Evolutionary conservation across 2,797 vertebrate species (phyloP).

Genomic region (Melanitta fusca): DNA sequence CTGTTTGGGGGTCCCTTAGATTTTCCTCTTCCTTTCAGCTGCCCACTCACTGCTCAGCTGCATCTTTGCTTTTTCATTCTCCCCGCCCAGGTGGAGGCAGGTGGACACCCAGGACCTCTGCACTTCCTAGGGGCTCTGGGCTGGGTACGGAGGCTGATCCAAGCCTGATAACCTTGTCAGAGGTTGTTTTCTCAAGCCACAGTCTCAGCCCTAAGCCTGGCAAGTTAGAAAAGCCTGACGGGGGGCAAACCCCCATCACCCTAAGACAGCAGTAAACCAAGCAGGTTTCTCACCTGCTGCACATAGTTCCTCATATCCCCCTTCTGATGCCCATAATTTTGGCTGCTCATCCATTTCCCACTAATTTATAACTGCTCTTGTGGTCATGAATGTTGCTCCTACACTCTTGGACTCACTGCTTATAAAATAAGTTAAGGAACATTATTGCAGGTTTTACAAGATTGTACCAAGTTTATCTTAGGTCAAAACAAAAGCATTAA

Average conservation of each 20-base stretch:
- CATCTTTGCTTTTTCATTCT: not conserved
- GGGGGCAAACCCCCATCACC: accelerated
- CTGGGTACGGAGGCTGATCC: not conserved
- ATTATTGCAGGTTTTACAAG: not conserved
- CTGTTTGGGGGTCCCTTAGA: not conserved
- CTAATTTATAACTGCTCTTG: not conserved
- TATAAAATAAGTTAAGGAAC: not conserved
- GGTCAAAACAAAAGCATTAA: not conserved
- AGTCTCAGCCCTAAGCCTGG: not conserved
- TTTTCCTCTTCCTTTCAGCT: not conserved
- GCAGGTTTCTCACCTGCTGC: not conserved
- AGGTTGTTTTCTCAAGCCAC: not conserved
- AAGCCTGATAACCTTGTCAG: not conserved
- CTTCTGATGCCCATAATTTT: not conserved
- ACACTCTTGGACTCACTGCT: not conserved
- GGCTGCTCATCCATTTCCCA: not conserved
- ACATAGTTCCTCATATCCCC: not conserved
- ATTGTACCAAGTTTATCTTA: not conserved
- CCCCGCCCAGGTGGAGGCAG: accelerated
- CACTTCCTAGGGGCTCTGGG: not conserved
- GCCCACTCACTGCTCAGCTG: not conserved
- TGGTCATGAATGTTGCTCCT: not conserved
- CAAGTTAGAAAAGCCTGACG: not conserved
- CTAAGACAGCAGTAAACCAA: not conserved
- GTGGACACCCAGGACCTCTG: accelerated